Base-by-base conservation (phyloP, 1,140 invertebrate species). In the Protaetia brevitarsis region DNA sequence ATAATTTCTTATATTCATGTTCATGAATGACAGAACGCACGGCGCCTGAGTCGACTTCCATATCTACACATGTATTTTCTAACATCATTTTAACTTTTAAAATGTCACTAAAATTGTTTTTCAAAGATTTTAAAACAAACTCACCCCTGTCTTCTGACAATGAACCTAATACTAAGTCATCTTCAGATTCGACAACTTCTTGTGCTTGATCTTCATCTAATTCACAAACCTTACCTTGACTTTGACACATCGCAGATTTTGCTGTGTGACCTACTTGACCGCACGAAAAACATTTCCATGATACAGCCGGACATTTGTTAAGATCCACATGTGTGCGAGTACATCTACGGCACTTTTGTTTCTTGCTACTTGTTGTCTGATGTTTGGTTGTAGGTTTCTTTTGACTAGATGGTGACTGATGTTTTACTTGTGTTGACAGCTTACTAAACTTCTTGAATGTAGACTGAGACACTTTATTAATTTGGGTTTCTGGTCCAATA, bases 11-110 rank as follows among this genome's bases (percentile, higher is more conserved):
- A 7, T 26, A 62, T 5, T 34, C 6, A 8, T 10, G 3, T 6
- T 13, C 28, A 6, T 5, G 28, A 19, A 62, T 62, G 3, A 62
- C 59, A 6, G 59, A 31, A 19, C 36, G 30, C 30, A 27, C 30
- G 3, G 59, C 28, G 19, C 59, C 59, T 3, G 59, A 26, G 19
- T 62, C 59, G 6, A 62, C 59, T 36, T n/a, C n/a, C n/a, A 62
- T 62, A 31, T 11, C n/a, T 16, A 34, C 29, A 4, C 16, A 7
- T 10, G 30, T 62, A 13, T 26, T 6, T n/a, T 62, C 6, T 30
- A 62, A 34, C 16, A 3, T 62, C 16, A 62, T 13, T n/a, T 36
- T 30, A 45, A 7, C 28, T 30, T 62, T 11, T 62, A 26, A 31
- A 30, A 6, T 62, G 3, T 5, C 21, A 8, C 10, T n/a, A n/a